Base-by-base conservation (phyloP, 2,888 invertebrate genomes). In the Ceraclea dissimilis region DNA sequence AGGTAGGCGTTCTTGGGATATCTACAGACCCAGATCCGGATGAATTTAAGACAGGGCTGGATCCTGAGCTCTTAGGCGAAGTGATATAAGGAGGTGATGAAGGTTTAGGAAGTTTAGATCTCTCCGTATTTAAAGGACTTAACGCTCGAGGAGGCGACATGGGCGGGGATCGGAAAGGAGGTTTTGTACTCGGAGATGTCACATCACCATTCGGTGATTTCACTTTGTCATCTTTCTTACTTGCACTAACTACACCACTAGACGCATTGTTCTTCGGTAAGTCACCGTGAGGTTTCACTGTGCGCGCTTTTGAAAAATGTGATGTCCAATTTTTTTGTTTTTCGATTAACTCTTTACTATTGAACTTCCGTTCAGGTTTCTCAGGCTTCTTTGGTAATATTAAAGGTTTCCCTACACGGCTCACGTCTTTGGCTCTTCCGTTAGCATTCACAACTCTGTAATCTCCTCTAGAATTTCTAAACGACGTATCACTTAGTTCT, bases 261-360 rank as follows among this genome's bases (percentile, higher is more conserved):
- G 73, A 76, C 18, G 78, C 66, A 26, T 74, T 74, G 0, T 75
- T 79, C 59, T 83, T 77, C 21, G 78, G 78, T 10, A 82, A 81
- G 70, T 85, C 85, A 66, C 83, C 83, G 64, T 81, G 80, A 59
- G 79, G 79, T 56, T 82, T 75, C 62, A 75, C 74, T 49, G 84
- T 79, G 63, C 86, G 82, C 51, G 86, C 81, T 75, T 90, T 90
- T 58, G 88, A 87, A 70, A 92, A 93, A 72, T 91, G 92, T 59
- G 90, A 88, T 26, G 92, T 92, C 93, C 92, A 93, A 74, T 93
- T 93, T 68, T 87, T 86, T 69, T 92, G 93, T 67, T 92, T 90
- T 71, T 91, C 92, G 64, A 93, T 93, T 54, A 92, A 76, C 70
- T 93, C 91, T 64, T 90, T 87, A 60, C 89, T 90, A 66, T 84